A percentile compares a stretch with the other conserved stretches of the same genome.
Evolutionary conservation across 2,797 vertebrate genomes (phyloP).

Genomic region (Schizopygopsis pylzovi): DNA sequence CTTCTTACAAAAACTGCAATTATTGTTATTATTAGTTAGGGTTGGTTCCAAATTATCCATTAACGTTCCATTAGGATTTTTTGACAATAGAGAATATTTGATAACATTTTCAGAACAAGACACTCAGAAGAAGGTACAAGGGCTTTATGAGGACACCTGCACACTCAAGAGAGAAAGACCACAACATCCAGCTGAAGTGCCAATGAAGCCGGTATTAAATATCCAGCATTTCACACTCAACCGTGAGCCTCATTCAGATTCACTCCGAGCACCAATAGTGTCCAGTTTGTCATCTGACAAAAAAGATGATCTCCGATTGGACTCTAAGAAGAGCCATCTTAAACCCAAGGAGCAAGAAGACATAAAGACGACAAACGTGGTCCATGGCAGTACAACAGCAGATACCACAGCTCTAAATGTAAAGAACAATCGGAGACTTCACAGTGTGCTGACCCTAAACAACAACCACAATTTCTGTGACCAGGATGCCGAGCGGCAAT

Average conservation of each 20-base stretch:
- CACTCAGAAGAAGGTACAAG: constrained; percentile 25
- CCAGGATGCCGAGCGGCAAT: background rate
- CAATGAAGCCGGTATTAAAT: constrained; percentile 34
- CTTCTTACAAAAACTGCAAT: no score
- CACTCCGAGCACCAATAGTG: constrained; percentile 21
- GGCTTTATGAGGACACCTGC: constrained; percentile 15
- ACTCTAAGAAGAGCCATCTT: constrained; percentile 57
- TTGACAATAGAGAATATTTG: background rate
- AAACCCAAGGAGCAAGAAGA: constrained; percentile 55
- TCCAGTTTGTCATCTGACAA: constrained; percentile 44
- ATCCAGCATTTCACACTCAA: constrained; percentile 43
- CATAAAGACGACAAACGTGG: constrained; percentile 26
- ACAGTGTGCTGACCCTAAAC: constrained; percentile 51
- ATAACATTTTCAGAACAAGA: constrained; percentile 39
- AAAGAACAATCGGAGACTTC: constrained; percentile 54
- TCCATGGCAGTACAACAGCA: background rate
- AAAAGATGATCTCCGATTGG: constrained; percentile 53
- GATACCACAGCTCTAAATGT: constrained; percentile 53
- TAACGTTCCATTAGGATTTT: background rate
- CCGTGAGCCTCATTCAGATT: constrained; percentile 21
- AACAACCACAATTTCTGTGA: constrained; percentile 57
- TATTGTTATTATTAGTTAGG: background rate
- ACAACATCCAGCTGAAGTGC: constrained; percentile 24
- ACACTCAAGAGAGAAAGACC: constrained; percentile 33
- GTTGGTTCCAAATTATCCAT: background rate